Evolutionary conservation across 1,140 invertebrate genomes (phyloP), one percentile per base, ranked within the genome.

Genomic region (Zaprionus ornatus): DNA sequence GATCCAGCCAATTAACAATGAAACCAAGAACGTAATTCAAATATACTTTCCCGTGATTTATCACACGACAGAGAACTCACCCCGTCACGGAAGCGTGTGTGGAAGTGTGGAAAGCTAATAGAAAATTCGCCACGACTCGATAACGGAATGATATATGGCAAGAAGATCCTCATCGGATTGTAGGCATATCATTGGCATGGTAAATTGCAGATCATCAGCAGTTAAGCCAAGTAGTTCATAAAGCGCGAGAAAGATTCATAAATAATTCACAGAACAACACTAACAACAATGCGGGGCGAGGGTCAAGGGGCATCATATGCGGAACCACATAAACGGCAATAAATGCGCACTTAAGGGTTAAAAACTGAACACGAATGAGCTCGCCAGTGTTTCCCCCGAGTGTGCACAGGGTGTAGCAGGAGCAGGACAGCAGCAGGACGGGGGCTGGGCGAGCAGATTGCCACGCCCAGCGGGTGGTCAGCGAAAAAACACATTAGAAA

Each of bases 281-380:
- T 45, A 45, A 75, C 70, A 62, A 62, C 9, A 32, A 32, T 32
- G 59, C 45, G 45, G 60, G 64, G 67, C 48, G 74, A 27, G n/a
- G 52, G 42, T 27, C 50, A 35, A 45, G 40, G 59, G 50, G 52
- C 71, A 74, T 86, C 82, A 74, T 64, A 79, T 79, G 83, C 83
- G 84, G 85, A 88, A 80, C 77, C 84, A 73, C 85, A 90, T 88
- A 88, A 88, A 85, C 74, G 81, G 78, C 85, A 88, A 88, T 88
- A 90, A 88, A 90, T 85, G 78, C 66, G 63, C 78, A 90, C 85
- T 88, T 88, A 88, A 88, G 85, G 85, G 85, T 88, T 88, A 88
- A 71, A 87, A 75, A 37, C 37, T 48, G n/a, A 63, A 54, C 42
- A 25, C 55, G 19, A 45, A 45, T 45, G 40, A 37, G 13, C 5